phyloP scores from a whole-genome alignment of 2,888 invertebrate species.

The Prosapia bicincta region DNA sequence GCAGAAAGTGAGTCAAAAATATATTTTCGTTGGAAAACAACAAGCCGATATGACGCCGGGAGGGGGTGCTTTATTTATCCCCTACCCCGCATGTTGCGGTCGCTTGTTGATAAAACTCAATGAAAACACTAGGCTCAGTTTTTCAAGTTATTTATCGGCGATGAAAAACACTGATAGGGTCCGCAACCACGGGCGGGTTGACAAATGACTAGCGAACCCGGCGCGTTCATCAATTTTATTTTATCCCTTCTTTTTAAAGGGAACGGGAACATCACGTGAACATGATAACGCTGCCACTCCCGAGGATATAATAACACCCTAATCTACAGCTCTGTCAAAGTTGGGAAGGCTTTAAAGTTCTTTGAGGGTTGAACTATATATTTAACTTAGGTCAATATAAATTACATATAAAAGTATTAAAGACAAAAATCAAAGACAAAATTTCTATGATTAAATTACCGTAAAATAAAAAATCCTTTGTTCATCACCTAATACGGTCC shows the following conservation, averaged over 20 bases:
- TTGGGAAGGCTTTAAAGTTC: too few species aligned
- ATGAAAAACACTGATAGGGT: slow-evolving; percentile 31
- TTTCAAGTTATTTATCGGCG: slow-evolving; percentile 32
- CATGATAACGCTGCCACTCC: not conserved
- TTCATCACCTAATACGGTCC: too few species aligned
- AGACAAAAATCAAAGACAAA: too few species aligned
- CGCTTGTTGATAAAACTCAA: slow-evolving; percentile 22
- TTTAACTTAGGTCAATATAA: too few species aligned
- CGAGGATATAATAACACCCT: not conserved
- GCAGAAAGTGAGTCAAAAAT: slow-evolving; percentile 26
- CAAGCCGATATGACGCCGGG: slow-evolving; percentile 4
- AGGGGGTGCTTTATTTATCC: not conserved
- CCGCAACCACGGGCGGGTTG: slow-evolving; percentile 17
- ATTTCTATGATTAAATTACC: too few species aligned
- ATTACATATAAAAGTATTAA: too few species aligned
- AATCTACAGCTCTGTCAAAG: not conserved
- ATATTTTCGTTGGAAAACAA: slow-evolving; percentile 14
- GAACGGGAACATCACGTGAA: not conserved
- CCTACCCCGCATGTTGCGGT: not conserved
- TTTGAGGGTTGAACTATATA: too few species aligned
- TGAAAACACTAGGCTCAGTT: slow-evolving; percentile 17
- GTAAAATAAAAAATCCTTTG: too few species aligned
- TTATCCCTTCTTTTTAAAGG: slow-evolving; percentile 1
- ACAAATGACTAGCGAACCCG: slow-evolving; percentile 19
- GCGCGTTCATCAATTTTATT: slow-evolving; percentile 21